These are phyloP conservation scores for Mustelus asterias DNA, from an alignment of 2,113 vertebrate species.

Conservation along the genomic window DNA sequence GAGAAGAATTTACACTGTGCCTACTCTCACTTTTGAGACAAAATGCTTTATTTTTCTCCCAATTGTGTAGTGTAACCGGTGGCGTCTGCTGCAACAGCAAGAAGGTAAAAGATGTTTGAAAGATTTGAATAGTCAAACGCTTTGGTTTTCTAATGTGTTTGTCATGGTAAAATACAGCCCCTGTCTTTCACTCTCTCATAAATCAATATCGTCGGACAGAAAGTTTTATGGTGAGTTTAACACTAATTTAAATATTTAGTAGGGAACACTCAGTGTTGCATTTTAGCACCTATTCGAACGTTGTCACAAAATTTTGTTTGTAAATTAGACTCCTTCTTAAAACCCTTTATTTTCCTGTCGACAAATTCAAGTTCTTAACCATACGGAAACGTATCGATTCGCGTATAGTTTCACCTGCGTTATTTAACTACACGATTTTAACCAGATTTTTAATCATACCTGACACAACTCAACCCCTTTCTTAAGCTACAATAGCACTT, in stretches of 20 bases:
- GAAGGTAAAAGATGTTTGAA: slow-evolving; percentile 31
- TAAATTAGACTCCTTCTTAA: neutral
- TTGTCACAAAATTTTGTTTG: neutral
- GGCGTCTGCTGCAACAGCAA: slow-evolving; percentile 24
- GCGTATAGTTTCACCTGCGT: neutral
- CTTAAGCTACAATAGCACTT: neutral
- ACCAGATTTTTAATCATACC: neutral
- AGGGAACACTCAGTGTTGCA: neutral
- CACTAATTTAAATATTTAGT: slow-evolving; percentile 33
- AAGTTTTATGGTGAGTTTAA: slow-evolving; percentile 36
- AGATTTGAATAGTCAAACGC: slow-evolving; percentile 35
- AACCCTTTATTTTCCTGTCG: neutral
- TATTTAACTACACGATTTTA: neutral
- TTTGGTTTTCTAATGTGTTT: slow-evolving; percentile 34
- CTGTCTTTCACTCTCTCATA: slow-evolving; percentile 35
- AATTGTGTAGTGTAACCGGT: slow-evolving; percentile 30
- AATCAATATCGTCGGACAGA: slow-evolving; percentile 35
- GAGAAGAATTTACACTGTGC: slow-evolving; percentile 15
- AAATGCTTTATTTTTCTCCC: slow-evolving; percentile 23
- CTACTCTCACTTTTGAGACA: neutral
- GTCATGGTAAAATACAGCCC: slow-evolving; percentile 38
- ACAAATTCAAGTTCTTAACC: neutral
- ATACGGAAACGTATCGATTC: neutral
- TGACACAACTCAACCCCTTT: neutral
- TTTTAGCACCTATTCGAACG: neutral